A percentile compares a stretch with the other conserved stretches of the same genome.
Evolutionary conservation across 2,797 vertebrate genomes (phyloP).

Genomic region (Micromesistius poutassou): DNA sequence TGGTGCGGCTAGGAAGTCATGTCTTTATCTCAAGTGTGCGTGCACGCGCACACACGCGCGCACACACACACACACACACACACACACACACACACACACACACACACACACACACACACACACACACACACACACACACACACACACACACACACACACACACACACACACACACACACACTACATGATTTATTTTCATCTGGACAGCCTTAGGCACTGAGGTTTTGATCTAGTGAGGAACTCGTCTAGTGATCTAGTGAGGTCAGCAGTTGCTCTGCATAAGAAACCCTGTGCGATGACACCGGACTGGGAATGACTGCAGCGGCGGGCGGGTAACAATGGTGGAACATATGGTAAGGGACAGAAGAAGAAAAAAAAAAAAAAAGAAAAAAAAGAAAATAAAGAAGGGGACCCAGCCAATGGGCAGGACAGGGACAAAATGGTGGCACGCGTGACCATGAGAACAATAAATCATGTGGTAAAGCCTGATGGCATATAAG

Average conservation of each 20-base stretch:
- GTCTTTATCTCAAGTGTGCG: conserved; percentile 2
- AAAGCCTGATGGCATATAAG: background rate
- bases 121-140: background rate
- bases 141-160: background rate
- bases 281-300: background rate
- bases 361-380: background rate
- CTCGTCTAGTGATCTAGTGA: too few species aligned
- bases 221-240: conserved; percentile 15
- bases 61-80: too few species aligned
- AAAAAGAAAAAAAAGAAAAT: background rate
- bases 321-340: background rate
- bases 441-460: background rate
- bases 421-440: background rate
- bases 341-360: background rate
- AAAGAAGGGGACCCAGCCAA: background rate
- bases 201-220: conserved; percentile 2
- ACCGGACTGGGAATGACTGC: background rate
- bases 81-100: too few species aligned
- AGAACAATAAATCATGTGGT: background rate
- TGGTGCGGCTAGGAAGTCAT: background rate
- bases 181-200: conserved; percentile 6
- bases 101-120: too few species aligned
- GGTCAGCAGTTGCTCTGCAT: background rate
- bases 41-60: too few species aligned
- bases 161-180: background rate